Evolutionary conservation across 2,113 vertebrate genomes (phyloP), one percentile per base, ranked within the genome.

Genomic region (Fregata magnificens): DNA sequence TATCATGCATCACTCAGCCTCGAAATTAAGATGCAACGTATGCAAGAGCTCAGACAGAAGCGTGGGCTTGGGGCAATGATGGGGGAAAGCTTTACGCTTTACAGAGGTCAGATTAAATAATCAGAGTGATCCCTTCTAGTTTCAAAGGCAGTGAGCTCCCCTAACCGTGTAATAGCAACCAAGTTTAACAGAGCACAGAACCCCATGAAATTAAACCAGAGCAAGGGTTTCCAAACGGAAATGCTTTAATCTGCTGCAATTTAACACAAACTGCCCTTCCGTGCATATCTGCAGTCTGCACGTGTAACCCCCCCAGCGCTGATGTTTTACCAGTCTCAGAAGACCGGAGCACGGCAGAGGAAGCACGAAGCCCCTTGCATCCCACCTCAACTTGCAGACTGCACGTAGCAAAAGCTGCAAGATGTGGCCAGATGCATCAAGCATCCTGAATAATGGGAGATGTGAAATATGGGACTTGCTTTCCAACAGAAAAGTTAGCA

Each of bases 221-320:
- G 44, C n/a, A 6, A 86, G 63, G 63, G 10, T 40, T 72, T 78
- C 80, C 80, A 32, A 53, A 40, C 26, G 25, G 9, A 50, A 91
- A 6, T 5, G 13, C 36, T 58, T 82, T 78, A 50, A 88, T 74
- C 70, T 25, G 47, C 62, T 32, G 55, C 16, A 29, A 21, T 71
- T 80, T 81, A 50, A 63, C 72, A 72, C 63, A 19, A 69, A 4
- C 69, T 42, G 25, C 52, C 53, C 74, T 62, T 55, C 76, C 5
- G 7, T 55, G 83, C 25, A 2, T 78, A 70, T 61, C 82, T 73
- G 70, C 67, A 56, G 32, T 21, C 59, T 36, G 58, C 86, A 83
- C 1, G 0, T 44, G 34, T 20, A 25, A 47, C 26, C 31, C 81
- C 29, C 34, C 47, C 5, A 0, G 44, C 0, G 0, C 59, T 22